phyloP scores from a whole-genome alignment of 2,797 vertebrate genomes.

The Liparis tanakae region DNA sequence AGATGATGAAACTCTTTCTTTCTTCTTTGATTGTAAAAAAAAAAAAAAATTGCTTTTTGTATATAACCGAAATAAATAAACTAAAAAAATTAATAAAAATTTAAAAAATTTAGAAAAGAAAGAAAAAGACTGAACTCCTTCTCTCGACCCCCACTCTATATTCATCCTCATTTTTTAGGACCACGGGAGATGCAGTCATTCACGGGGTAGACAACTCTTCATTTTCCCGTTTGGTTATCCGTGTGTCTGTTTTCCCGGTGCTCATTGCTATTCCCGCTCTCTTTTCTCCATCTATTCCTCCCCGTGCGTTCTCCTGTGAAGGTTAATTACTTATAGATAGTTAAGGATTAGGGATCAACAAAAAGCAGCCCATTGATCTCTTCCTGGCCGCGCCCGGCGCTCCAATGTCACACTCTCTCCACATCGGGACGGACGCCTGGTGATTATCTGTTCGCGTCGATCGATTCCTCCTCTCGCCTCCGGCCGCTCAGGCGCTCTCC shows the following conservation, averaged over 20 bases:
- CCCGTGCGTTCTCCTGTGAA: slow-evolving; percentile 74
- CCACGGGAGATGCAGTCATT: slow-evolving; percentile 25
- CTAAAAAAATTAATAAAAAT: no score
- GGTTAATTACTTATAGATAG: slow-evolving; percentile 85
- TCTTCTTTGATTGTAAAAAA: no score
- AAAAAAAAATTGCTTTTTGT: no score
- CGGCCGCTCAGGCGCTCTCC: slow-evolving; percentile 49
- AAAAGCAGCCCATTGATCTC: slow-evolving; percentile 80
- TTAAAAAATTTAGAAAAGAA: slow-evolving; percentile 27
- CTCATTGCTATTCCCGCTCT: slow-evolving; percentile 72
- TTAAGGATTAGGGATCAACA: slow-evolving; percentile 81
- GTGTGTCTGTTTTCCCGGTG: slow-evolving; percentile 40
- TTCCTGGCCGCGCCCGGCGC: slow-evolving; percentile 66
- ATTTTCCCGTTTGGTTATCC: slow-evolving; percentile 57
- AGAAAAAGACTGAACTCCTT: slow-evolving; percentile 17
- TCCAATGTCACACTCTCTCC: slow-evolving; percentile 80
- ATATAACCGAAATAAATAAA: no score
- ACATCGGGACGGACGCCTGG: slow-evolving; percentile 68
- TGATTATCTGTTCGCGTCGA: slow-evolving; percentile 80
- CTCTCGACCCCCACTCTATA: slow-evolving; percentile 29
- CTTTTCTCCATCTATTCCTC: slow-evolving; percentile 63
- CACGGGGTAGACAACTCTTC: slow-evolving; percentile 47
- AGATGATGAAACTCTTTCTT: slow-evolving; percentile 26
- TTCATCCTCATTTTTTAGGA: slow-evolving; percentile 35
- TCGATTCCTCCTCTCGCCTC: slow-evolving; percentile 58